Conservation (phyloP, 2,113 vertebrate species). For the Dicentrarchus labrax region DNA sequence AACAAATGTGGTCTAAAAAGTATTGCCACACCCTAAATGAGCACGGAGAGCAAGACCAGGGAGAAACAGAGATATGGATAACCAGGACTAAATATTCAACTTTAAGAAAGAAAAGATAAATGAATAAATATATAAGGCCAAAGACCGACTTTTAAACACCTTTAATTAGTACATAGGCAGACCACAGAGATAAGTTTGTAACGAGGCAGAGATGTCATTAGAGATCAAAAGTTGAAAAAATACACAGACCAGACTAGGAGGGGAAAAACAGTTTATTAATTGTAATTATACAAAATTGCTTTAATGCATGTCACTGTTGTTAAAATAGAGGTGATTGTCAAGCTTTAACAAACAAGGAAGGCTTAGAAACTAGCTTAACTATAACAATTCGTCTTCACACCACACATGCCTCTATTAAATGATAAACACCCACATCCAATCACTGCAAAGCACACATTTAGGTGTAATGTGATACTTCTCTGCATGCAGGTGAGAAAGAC, state of each 20-base stretch:
- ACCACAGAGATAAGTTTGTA: neutral
- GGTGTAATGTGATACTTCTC: neutral
- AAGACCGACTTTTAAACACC: too few relatives aligned
- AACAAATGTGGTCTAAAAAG: neutral
- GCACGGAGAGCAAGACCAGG: neutral
- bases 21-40: neutral
- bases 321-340: neutral
- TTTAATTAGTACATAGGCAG: neutral
- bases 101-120: too few relatives aligned
- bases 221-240: neutral
- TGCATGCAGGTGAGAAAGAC: neutral
- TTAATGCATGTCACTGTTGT: neutral
- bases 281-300: neutral
- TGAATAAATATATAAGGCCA: too few relatives aligned
- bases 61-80: neutral
- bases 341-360: neutral
- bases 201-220: neutral
- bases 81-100: too few relatives aligned
- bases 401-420: too few relatives aligned
- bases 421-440: neutral
- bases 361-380: neutral
- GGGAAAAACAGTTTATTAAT: neutral
- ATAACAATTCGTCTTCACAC: neutral
- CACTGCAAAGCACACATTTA: neutral
- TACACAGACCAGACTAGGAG: neutral